Percentiles rank a stretch among this genome's conserved stretches.
These are phyloP conservation scores for Zootoca vivipara DNA, from an alignment of 2,113 vertebrate genomes.

Conservation along the genomic window DNA sequence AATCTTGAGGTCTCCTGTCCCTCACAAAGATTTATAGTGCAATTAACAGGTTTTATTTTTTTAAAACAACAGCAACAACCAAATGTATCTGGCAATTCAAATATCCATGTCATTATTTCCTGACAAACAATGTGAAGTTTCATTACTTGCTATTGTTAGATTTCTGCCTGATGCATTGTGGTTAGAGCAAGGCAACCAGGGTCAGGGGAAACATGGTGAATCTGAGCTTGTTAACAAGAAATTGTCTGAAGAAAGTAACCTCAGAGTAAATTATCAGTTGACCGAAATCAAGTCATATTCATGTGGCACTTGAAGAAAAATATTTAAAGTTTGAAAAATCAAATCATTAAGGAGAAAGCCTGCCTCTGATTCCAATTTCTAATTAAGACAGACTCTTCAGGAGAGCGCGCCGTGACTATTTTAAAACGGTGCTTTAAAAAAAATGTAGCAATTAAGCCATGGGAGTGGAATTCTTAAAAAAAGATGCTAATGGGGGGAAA, in stretches of 20 bases:
- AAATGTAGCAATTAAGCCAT: constrained; percentile 72
- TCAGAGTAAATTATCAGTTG: constrained; percentile 24
- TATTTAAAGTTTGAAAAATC: constrained; percentile 31
- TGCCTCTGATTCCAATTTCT: constrained; percentile 68
- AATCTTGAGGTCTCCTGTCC: not conserved
- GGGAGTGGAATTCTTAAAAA: constrained; percentile 63
- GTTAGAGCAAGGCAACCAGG: not conserved
- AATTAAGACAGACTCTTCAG: constrained; percentile 68
- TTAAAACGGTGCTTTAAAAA: constrained; percentile 58
- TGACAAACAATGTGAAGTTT: not conserved
- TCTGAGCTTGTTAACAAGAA: not conserved
- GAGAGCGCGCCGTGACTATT: constrained; percentile 53
- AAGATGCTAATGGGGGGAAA: constrained; percentile 65
- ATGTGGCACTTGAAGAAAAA: constrained; percentile 40
- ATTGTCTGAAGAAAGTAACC: not conserved
- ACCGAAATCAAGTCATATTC: constrained; percentile 52
- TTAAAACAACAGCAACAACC: not conserved
- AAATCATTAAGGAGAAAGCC: constrained; percentile 8
- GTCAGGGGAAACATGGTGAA: not conserved
- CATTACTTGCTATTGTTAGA: not conserved
- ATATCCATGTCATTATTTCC: not conserved
- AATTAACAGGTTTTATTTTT: not conserved
- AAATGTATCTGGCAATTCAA: not conserved
- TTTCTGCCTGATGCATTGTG: not conserved
- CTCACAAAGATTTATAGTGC: not conserved